Percentiles rank a stretch among this genome's conserved stretches.
phyloP scores from a whole-genome alignment of 2,113 vertebrate genomes.

The Pongo abelii region DNA sequence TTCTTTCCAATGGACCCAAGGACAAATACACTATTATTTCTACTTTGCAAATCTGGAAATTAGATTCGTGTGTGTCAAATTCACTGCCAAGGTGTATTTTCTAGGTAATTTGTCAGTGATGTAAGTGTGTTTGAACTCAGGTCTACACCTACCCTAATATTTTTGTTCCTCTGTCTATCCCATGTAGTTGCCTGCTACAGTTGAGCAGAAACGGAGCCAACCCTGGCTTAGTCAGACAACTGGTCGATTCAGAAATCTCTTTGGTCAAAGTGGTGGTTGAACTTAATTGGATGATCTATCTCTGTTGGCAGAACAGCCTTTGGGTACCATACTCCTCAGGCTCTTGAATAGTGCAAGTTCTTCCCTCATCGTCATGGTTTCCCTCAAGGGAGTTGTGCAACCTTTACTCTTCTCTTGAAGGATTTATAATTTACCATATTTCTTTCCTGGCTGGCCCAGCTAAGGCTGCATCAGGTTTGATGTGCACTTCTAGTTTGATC shows the following conservation, averaged over 20 bases:
- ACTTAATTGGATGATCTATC: background rate
- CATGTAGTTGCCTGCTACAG: background rate
- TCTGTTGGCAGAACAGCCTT: background rate
- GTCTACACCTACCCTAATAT: background rate
- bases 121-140: background rate
- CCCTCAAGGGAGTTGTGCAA: background rate
- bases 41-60: background rate
- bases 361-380: background rate
- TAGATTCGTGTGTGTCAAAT: background rate
- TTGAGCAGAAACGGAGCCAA: background rate
- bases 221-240: background rate
- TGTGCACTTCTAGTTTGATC: conserved; percentile 41
- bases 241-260: background rate
- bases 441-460: background rate
- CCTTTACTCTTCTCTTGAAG: background rate
- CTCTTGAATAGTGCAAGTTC: background rate
- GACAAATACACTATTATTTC: background rate
- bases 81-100: background rate
- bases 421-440: background rate
- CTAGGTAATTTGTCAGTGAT: background rate
- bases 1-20: background rate
- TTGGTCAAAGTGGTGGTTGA: background rate
- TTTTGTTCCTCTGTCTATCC: background rate
- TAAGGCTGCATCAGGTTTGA: background rate
- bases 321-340: background rate